These are phyloP conservation scores for Gymnopithys bicolor DNA, from an alignment of 2,797 vertebrate species.

Conservation along the genomic window DNA sequence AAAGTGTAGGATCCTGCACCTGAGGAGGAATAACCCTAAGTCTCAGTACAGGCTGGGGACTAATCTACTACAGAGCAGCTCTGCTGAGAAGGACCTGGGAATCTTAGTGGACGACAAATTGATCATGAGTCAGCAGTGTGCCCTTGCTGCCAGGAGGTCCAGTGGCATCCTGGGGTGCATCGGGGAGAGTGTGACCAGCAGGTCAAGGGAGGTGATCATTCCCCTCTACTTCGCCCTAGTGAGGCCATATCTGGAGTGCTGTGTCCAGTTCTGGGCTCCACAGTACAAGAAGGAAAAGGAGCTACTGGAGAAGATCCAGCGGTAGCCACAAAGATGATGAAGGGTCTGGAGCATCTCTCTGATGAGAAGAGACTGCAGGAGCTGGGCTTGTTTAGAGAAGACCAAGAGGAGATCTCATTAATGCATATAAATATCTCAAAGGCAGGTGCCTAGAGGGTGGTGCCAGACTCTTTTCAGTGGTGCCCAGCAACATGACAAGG, in stretches of 20 bases:
- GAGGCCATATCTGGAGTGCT: neutral
- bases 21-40: neutral
- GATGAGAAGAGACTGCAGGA: neutral
- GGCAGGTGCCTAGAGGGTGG: too few relatives aligned
- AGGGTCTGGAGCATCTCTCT: neutral
- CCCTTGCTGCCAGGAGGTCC: neutral
- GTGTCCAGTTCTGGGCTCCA: neutral
- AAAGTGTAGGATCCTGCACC: neutral
- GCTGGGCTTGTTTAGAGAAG: neutral
- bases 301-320: neutral
- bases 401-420: neutral
- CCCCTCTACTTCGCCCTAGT: neutral
- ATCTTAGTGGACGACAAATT: fast-evolving
- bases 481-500: neutral
- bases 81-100: neutral
- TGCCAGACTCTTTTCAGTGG: neutral
- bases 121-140: neutral
- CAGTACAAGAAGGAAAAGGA: neutral
- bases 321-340: neutral
- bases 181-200: too few relatives aligned
- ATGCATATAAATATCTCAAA: neutral
- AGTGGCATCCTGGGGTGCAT: fast-evolving
- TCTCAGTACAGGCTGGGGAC: fast-evolving
- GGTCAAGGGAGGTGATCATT: neutral
- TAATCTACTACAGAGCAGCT: neutral